Base-by-base conservation (phyloP, 1,140 invertebrate genomes). In the Drosophila erecta region DNA sequence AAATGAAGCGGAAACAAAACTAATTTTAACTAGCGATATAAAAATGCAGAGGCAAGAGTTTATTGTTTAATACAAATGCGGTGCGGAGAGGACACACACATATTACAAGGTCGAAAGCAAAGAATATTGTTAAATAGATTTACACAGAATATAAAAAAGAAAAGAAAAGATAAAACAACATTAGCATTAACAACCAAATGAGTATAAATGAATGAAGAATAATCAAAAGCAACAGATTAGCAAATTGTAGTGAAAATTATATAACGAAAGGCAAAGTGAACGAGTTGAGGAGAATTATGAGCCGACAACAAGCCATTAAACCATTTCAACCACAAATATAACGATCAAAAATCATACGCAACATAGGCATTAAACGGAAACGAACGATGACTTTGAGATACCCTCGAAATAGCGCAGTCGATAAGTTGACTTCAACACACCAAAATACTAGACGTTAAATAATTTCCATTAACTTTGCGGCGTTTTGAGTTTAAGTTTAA, bases 11-110 rank as follows among this genome's bases (percentile, higher is more conserved):
- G 61, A 64, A 71, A 86, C 62, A 78, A 71, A 71, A 71, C 65
- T 90, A 87, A 90, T 90, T 90, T 89, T 89, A 89, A 90, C 80
- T 89, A 89, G 84, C 73, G 61, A 89, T 87, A 69, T 86, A 50
- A 73, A 47, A 69, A 64, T 50, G 73, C 78, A 74, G 74, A 81
- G 50, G 46, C 67, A 87, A 78, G 67, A 89, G 83, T 83, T 87
- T 87, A 79, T 89, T 89, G 84, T 86, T 86, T 87, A 86, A 76
- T 55, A 86, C 76, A 74, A 76, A n/a, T 44, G 27, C 14, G 44
- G 58, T 44, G 27, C 14, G 44, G 58, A 65, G 64, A 53, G 72
- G 64, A 65, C 57, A 81, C 59, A 83, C 66, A 64, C 80, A 90
- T 89, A 90, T 90, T 80, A 83, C 51, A 69, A 70, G 77, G 83